Base-by-base conservation (phyloP, 2,113 vertebrate species). In the Ranitomeya imitator region DNA sequence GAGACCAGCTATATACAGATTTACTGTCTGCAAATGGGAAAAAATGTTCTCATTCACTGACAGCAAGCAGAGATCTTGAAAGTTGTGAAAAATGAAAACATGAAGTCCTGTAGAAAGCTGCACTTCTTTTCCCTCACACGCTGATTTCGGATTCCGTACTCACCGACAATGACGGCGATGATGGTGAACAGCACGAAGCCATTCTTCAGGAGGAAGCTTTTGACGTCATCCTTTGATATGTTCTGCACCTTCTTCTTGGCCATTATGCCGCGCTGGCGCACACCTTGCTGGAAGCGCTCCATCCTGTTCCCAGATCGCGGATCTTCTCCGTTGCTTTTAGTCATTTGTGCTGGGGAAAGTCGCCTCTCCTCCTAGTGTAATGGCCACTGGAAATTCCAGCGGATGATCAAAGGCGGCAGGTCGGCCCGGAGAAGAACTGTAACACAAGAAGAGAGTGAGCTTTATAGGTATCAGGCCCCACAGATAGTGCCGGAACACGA, bases 151-250 rank as follows among this genome's bases (percentile, higher is more conserved):
- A 45, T 45, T 45, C 13, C 15, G 13, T 37, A 16, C 98, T 97
- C 90, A 99, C 98, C 98, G 71, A 97, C 92, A 91, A 99, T 94
- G 89, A 99, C 98, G 3, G 97, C 98, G 9, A 93, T 90, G n/a
- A 99, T 55, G 0, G 98, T 99, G 90, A 99, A 95, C 71, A 99
- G 94, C 87, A 99, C 98, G 92, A 99, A 99, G 83, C 97, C 96
- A 91, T 99, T 99, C 93, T 94, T 94, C 73, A 94, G 91, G 84
- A 98, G 93, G 93, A 95, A 99, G 91, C 93, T 92, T 91, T 96
- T 97, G 84, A 99, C 93, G 71, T 97, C 96, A 0, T 96, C 93
- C 87, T 93, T 95, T 8, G 93, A 96, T 92, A 99, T 95, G 93
- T 92, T 97, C 88, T 97, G 94, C 73, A 98, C 94, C 91, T 94